phyloP scores from a whole-genome alignment of 2,113 vertebrate genomes.

The Grus americana region DNA sequence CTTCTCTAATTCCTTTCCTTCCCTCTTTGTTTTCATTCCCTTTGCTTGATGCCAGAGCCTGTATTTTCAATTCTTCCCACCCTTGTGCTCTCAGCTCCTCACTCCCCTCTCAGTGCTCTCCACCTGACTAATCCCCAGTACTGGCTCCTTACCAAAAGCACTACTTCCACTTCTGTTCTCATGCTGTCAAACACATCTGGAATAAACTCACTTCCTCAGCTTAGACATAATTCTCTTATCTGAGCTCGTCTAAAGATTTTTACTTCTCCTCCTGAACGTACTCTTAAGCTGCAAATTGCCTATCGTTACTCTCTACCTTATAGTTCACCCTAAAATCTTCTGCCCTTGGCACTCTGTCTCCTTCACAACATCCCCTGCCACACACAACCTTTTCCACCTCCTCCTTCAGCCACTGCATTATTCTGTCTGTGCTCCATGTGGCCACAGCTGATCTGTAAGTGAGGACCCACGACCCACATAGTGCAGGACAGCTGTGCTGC shows the following conservation, averaged over 20 bases:
- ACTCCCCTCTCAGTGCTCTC: slow-evolving; percentile 46
- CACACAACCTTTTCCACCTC: not conserved
- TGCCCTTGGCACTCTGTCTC: not conserved
- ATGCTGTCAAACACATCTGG: slow-evolving; percentile 71
- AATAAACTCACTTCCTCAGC: slow-evolving; percentile 57
- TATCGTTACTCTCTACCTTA: not conserved
- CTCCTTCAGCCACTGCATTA: not conserved
- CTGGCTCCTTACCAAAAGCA: slow-evolving; percentile 60
- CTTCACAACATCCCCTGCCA: not conserved
- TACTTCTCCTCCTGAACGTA: not conserved
- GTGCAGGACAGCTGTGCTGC: not conserved
- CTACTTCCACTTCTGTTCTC: slow-evolving; percentile 64
- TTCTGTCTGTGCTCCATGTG: not conserved
- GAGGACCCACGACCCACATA: not conserved
- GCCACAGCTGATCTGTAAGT: not conserved
- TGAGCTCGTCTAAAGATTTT: slow-evolving; percentile 47
- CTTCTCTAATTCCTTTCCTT: slow-evolving; percentile 67
- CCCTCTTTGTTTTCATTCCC: slow-evolving; percentile 62
- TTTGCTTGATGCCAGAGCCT: slow-evolving; percentile 61
- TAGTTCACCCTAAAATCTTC: not conserved
- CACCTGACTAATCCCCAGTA: slow-evolving; percentile 67
- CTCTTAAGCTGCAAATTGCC: not conserved
- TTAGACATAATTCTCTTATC: slow-evolving; percentile 56
- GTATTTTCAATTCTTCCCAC: slow-evolving; percentile 64
- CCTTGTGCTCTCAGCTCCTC: slow-evolving; percentile 46